phyloP scores from a whole-genome alignment of 2,113 vertebrate species.

The Cepphus grylle region DNA sequence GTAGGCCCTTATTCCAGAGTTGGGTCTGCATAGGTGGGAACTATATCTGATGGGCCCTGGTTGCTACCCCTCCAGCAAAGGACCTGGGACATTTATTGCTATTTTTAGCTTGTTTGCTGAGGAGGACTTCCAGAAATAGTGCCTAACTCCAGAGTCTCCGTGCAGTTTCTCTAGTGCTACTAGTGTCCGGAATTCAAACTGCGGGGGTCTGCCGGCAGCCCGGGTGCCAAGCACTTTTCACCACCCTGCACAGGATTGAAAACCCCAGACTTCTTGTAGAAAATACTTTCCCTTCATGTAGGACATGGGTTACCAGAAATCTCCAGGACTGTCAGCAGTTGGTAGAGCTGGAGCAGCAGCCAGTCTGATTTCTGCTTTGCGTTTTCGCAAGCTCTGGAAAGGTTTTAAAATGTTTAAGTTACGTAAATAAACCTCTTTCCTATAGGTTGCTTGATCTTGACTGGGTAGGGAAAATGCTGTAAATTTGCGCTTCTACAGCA shows the following conservation, averaged over 20 bases:
- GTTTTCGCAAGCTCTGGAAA: neutral
- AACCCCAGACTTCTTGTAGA: neutral
- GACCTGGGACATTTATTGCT: neutral
- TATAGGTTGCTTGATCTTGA: neutral
- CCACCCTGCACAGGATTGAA: neutral
- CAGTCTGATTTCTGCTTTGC: neutral
- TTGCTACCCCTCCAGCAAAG: neutral
- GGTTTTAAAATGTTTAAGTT: neutral
- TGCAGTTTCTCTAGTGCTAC: neutral
- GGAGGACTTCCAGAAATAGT: constrained; percentile 20
- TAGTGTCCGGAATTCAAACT: neutral
- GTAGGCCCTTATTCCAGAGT: neutral
- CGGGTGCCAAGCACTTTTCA: neutral
- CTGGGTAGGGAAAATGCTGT: neutral
- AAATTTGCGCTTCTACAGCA: neutral
- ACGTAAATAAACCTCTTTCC: neutral
- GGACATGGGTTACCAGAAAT: neutral
- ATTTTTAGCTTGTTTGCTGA: neutral
- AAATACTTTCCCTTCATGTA: neutral
- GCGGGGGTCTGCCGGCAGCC: neutral
- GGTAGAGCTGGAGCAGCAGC: neutral
- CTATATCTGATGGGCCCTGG: neutral
- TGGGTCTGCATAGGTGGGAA: neutral
- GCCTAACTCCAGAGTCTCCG: neutral
- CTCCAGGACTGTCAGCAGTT: neutral